phyloP scores from a whole-genome alignment of 2,797 vertebrate species.

The Pangasius krempfi region DNA sequence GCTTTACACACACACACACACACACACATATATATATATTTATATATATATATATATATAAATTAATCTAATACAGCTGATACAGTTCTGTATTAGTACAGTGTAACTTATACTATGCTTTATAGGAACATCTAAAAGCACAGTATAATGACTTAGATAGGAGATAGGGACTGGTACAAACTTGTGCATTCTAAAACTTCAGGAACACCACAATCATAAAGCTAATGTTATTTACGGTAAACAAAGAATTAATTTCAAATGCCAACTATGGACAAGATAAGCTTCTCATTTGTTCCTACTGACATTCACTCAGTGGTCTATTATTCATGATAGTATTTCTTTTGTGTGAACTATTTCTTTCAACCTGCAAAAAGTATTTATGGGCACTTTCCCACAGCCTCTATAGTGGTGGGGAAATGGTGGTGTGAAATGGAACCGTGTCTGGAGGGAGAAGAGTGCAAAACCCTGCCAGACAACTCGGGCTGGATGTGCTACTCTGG shows the following conservation, averaged over 20 bases:
- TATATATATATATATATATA: too few relatives aligned
- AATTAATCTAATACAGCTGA: background rate
- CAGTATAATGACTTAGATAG: background rate
- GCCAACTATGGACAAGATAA: background rate
- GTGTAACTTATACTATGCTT: background rate
- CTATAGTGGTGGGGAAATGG: conserved; percentile 97
- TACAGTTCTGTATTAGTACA: background rate
- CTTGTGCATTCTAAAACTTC: background rate
- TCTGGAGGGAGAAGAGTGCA: conserved; percentile 98
- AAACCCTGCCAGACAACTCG: conserved; percentile 98
- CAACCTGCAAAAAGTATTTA: background rate
- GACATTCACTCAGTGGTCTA: background rate
- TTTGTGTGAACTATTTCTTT: background rate
- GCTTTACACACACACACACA: background rate
- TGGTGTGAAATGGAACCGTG: conserved; percentile 99
- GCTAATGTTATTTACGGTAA: background rate
- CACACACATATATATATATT: too few relatives aligned
- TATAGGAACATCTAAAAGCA: background rate
- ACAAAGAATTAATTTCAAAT: background rate
- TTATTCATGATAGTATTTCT: background rate
- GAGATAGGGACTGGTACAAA: background rate
- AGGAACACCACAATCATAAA: too few relatives aligned
- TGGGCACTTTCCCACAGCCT: conserved; percentile 52
- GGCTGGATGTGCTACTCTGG: conserved; percentile 99
- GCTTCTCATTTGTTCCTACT: background rate